Conservation (phyloP, 2,113 vertebrate species). For the Asarcornis scutulata region DNA sequence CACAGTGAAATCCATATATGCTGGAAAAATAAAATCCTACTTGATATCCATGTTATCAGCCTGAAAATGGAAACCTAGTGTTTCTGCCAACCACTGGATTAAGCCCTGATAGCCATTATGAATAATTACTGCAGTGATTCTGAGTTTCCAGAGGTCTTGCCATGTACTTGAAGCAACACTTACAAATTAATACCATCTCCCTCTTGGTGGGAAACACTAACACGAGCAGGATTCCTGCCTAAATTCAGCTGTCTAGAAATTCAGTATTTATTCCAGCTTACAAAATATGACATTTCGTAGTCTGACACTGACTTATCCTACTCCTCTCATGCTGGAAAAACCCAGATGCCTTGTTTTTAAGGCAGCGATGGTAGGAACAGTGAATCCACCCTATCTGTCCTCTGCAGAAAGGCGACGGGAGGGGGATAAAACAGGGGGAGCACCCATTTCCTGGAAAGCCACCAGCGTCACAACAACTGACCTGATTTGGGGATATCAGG, state of each 20-base stretch:
- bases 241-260: background rate
- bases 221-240: background rate
- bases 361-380: background rate
- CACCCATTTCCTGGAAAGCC: background rate
- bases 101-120: background rate
- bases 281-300: background rate
- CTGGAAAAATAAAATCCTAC: background rate
- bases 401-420: background rate
- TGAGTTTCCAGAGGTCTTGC: background rate
- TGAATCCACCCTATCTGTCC: background rate
- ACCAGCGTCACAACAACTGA: background rate
- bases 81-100: background rate
- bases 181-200: background rate
- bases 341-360: background rate
- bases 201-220: background rate
- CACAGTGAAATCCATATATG: background rate
- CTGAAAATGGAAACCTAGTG: background rate
- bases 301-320: background rate
- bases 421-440: background rate
- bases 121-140: background rate
- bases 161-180: background rate
- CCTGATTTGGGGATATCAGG: background rate
- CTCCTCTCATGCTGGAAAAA: background rate
- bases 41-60: background rate
- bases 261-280: background rate